Evolutionary conservation across 2,888 invertebrate genomes (phyloP), one percentile per base, ranked within the genome.

Genomic region (Idaea biselata): DNA sequence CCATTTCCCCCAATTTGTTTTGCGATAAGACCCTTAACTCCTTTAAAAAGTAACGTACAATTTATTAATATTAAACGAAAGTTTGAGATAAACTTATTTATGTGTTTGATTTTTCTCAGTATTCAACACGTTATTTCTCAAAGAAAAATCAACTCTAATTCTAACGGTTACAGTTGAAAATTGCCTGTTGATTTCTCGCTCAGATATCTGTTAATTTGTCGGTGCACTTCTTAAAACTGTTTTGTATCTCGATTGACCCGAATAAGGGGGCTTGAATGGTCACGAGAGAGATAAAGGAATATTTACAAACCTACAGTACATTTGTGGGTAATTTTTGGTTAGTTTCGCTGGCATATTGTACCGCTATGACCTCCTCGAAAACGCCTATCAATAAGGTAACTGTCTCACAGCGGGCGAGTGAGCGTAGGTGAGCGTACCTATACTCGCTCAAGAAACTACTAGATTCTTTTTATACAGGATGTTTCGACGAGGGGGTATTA

Each of bases 121-220:
- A 65, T 58, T 55, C 58, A 54, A 61, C 55, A 58, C 31, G 33
- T 60, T 25, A 5, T 18, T 32, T 61, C 16, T 31, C 59, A 64
- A 63, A 17, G 70, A 1, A 63, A 57, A 31, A 53, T 64, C 57
- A 60, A 18, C 60, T 55, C 58, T 70, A 68, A 60, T 8, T 25
- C 32, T 6, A 16, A 14, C 14, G 4, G 31, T 54, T 61, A 61
- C 76, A 75, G 68, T 62, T 44, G 7, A n/a, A 73, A 73, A 61
- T 71, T 67, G 69, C 69, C 71, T 74, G 1, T 16, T 32, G 32
- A 14, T 57, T 53, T 57, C n/a, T 69, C 66, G 67, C 74, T 72
- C 68, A 68, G 67, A 60, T 74, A 74, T 74, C 75, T 76, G 77
- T 79, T 76, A 79, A 82, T 84, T 82, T 80, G 83, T 82, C 84